Evolutionary conservation across 2,113 vertebrate genomes (phyloP), one percentile per base, ranked within the genome.

Genomic region (Cryptotis parvus): DNA sequence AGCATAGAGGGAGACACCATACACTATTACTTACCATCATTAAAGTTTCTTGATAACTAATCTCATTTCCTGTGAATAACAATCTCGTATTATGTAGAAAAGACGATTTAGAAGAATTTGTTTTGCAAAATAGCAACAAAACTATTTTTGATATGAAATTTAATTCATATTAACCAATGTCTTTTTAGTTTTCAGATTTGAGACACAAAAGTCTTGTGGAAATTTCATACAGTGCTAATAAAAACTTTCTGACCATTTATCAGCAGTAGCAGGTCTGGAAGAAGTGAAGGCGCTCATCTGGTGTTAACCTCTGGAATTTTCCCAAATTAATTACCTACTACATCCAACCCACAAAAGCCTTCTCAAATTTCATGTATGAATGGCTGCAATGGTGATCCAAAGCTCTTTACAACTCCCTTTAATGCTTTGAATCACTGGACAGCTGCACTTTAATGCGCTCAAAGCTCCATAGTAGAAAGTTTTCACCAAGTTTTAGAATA

Each of bases 261-360:
- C 89, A 65, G 4, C 80, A 87, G 35, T 11, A 84, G 82, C 58
- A 90, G 41, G 52, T 85, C 75, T 39, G 80, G 78, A 88, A 74
- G 58, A 87, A 94, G n/a, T 85, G 18, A 58, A 91, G 78, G 22
- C 90, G 33, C 72, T 86, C 91, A 91, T 92, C 78, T 85, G 79
- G 79, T 90, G 70, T 85, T 88, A 94, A 90, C 61, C 45, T 41
- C 79, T 95, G 93, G 90, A 94, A 90, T 90, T 86, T 90, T 74
- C 79, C 93, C 90, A 95, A 93, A 94, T 96, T 95, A 95, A 97
- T 96, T 94, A 91, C 79, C 45, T 95, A 37, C 85, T 88, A 76
- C 27, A 90, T 78, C 80, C 72, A 83, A 41, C 14, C 43, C 72
- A 74, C 63, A 90, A 76, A 96, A 93, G 41, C 75, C 74, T 87